Conservation (phyloP, 2,888 invertebrate genomes). For the Macropis europaea region DNA sequence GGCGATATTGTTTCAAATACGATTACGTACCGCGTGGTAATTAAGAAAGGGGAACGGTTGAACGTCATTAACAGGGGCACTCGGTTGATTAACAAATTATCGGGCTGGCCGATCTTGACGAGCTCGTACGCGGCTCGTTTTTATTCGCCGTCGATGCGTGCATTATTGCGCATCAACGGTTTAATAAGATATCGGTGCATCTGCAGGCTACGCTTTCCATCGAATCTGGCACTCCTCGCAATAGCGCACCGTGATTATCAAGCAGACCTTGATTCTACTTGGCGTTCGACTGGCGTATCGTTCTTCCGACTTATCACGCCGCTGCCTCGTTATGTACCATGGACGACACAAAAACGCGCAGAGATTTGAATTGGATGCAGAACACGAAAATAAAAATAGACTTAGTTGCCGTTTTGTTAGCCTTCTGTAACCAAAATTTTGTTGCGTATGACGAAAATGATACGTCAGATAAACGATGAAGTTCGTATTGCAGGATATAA, state of each 20-base stretch:
- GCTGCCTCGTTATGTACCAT: too few species aligned
- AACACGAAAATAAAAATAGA: too few species aligned
- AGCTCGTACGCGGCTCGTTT: constrained; percentile 14
- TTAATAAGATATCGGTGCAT: constrained; percentile 12
- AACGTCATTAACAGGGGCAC: constrained; percentile 29
- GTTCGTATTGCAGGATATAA: too few species aligned
- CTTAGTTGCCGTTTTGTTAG: too few species aligned
- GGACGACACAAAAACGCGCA: too few species aligned
- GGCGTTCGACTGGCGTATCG: neutral
- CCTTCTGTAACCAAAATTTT: too few species aligned
- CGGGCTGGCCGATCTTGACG: constrained; percentile 25
- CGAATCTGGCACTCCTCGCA: constrained; percentile 5
- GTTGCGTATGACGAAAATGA: too few species aligned
- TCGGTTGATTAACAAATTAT: constrained; percentile 43
- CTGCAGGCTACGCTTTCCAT: neutral
- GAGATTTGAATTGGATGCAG: too few species aligned
- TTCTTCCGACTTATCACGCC: too few species aligned
- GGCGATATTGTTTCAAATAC: constrained; percentile 24
- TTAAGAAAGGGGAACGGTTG: constrained; percentile 23
- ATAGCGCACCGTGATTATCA: neutral
- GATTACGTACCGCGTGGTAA: constrained; percentile 21
- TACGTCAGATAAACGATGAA: too few species aligned
- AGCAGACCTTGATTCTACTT: neutral
- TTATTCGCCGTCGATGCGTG: constrained; percentile 8
- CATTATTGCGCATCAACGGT: constrained; percentile 8